These are phyloP conservation scores for Drosophila kepulauana DNA, from an alignment of 1,140 invertebrate species.

Conservation along the genomic window DNA sequence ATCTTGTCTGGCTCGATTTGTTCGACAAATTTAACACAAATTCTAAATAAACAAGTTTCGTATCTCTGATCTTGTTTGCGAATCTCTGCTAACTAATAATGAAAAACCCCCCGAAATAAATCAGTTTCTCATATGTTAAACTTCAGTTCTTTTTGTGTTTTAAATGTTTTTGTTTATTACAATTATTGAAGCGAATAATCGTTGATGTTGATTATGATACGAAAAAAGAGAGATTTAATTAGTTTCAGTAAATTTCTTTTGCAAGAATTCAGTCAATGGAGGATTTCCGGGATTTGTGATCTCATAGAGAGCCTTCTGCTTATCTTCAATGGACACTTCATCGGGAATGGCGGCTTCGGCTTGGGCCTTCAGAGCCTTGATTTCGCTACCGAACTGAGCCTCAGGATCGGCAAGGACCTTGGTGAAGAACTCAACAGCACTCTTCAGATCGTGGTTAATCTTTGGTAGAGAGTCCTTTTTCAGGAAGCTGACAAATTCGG, in stretches of 20 bases:
- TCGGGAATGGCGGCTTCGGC: conserved; percentile 45
- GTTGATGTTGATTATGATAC: background rate
- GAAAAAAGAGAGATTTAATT: conserved; percentile 32
- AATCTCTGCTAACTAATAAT: background rate
- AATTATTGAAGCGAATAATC: conserved; percentile 22
- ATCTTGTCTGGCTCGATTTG: background rate
- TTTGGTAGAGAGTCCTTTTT: conserved; percentile 54
- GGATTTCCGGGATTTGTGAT: conserved; percentile 57
- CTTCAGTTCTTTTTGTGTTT: background rate
- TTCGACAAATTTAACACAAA: background rate
- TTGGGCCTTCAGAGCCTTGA: conserved; percentile 49
- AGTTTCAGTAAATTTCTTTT: conserved; percentile 57
- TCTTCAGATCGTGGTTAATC: conserved; percentile 50
- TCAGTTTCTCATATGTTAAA: background rate
- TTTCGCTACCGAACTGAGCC: conserved; percentile 42
- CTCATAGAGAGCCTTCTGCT: conserved; percentile 57
- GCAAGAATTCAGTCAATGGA: conserved; percentile 54
- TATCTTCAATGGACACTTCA: conserved; percentile 49
- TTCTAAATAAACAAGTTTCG: background rate
- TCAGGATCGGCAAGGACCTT: conserved; percentile 39
- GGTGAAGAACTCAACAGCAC: conserved; percentile 50
- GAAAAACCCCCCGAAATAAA: conserved; percentile 16
- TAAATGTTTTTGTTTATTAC: conserved; percentile 25
- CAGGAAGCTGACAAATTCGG: conserved; percentile 56
- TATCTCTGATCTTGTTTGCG: background rate